Conservation (phyloP, 2,888 invertebrate species). For the Vesta saturnalis region DNA sequence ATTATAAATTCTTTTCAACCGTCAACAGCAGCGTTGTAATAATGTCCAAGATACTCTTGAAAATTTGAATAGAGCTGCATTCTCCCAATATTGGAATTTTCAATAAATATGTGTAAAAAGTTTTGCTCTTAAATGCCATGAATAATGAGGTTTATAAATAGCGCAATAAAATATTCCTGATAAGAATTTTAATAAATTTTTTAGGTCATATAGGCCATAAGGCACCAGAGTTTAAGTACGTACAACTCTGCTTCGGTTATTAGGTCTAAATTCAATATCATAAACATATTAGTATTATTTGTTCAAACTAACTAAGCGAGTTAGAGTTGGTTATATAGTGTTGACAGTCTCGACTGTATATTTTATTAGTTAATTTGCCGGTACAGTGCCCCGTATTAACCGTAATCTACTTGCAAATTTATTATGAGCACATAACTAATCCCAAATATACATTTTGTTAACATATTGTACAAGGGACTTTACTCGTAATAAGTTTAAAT, state of each 20-base stretch:
- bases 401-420: conserved; percentile 57
- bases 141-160: conserved; percentile 24
- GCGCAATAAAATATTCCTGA: conserved; percentile 16
- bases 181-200: conserved; percentile 14
- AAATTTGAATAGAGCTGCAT: conserved; percentile 44
- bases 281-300: conserved; percentile 42
- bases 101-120: conserved; percentile 39
- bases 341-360: conserved; percentile 53
- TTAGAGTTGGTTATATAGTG: conserved; percentile 42
- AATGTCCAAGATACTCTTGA: conserved; percentile 37
- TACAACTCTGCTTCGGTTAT: not conserved
- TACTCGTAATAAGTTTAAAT: conserved; percentile 15
- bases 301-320: conserved; percentile 45
- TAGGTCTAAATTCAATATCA: conserved; percentile 12
- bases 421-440: conserved; percentile 49
- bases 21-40: conserved; percentile 38
- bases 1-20: conserved; percentile 29
- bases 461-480: conserved; percentile 24
- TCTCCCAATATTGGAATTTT: conserved; percentile 43
- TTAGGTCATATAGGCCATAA: not conserved
- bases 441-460: conserved; percentile 35
- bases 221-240: not conserved
- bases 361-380: conserved; percentile 57
- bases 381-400: conserved; percentile 54
- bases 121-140: conserved; percentile 43